These are phyloP conservation scores for Patiria miniata DNA, from an alignment of 35 echinoderm and acorn worm species.

Conservation along the genomic window DNA sequence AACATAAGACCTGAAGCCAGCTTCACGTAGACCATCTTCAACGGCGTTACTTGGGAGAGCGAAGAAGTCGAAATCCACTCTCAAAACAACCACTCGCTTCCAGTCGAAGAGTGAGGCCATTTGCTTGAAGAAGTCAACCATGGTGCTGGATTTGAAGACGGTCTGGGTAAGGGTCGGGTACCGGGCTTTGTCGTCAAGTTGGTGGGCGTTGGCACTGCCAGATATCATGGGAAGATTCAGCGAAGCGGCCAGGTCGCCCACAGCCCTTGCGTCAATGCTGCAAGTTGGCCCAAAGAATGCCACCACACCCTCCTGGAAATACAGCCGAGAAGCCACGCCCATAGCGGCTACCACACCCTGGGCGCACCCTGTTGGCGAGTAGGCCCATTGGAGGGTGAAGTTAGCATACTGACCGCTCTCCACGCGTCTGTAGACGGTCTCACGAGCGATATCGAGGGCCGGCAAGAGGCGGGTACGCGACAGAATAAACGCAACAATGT, in stretches of 20 bases:
- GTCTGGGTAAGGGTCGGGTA: slow-evolving; percentile 35
- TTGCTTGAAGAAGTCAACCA: neutral
- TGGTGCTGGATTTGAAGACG: neutral
- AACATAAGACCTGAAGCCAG: neutral
- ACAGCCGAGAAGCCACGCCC: neutral
- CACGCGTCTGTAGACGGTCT: neutral
- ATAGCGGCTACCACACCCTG: neutral
- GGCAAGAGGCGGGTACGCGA: neutral
- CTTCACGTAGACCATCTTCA: neutral
- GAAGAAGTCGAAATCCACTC: neutral
- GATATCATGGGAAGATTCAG: slow-evolving; percentile 40
- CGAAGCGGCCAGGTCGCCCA: slow-evolving; percentile 13
- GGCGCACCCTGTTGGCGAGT: neutral
- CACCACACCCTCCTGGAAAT: neutral
- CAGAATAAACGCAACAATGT: no score
- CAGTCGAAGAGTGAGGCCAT: neutral
- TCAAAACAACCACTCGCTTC: neutral
- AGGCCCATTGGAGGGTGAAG: neutral
- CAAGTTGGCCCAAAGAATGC: slow-evolving; percentile 49
- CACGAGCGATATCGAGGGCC: slow-evolving; percentile 32
- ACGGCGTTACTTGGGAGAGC: neutral
- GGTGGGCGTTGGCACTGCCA: slow-evolving; percentile 2
- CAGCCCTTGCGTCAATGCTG: neutral
- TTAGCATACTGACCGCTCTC: neutral
- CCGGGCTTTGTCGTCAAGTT: neutral